Evolutionary conservation across 1,140 invertebrate genomes (phyloP).

Genomic region (Brachionus calyciflorus): DNA sequence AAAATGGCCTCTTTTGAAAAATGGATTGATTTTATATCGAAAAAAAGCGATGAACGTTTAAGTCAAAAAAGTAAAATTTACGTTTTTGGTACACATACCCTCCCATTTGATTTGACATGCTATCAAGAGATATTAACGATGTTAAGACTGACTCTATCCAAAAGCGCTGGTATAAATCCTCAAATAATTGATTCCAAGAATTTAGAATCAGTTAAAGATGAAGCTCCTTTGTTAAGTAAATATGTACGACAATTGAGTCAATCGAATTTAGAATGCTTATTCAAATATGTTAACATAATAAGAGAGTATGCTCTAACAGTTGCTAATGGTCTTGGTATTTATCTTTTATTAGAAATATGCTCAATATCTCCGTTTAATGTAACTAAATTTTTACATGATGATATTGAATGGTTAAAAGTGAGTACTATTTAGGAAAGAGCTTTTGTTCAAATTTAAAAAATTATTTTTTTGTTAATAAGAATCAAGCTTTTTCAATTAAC

Average conservation of each 20-base stretch:
- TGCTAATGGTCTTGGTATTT: conserved; percentile 63
- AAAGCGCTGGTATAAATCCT: conserved; percentile 55
- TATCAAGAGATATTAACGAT: conserved; percentile 67
- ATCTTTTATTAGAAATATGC: conserved; percentile 71
- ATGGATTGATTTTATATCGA: conserved; percentile 48
- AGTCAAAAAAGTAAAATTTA: conserved; percentile 20
- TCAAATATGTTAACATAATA: conserved; percentile 40
- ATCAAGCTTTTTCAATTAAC: conserved; percentile 56
- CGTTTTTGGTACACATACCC: conserved; percentile 11
- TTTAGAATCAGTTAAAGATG: conserved; percentile 49
- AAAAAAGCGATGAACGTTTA: conserved; percentile 1
- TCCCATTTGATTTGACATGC: conserved; percentile 16
- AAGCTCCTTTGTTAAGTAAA: conserved; percentile 52
- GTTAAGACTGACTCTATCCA: conserved; percentile 70
- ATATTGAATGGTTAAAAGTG: conserved; percentile 66
- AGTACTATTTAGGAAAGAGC: neutral
- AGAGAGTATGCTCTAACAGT: conserved; percentile 50
- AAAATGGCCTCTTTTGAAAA: conserved; percentile 51
- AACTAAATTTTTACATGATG: conserved; percentile 63
- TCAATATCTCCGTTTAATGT: conserved; percentile 68
- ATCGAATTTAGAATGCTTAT: conserved; percentile 50
- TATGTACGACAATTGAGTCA: conserved; percentile 62
- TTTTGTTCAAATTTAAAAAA: neutral
- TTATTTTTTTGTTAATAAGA: neutral
- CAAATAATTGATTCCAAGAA: conserved; percentile 49